phyloP scores from a whole-genome alignment of 1,140 invertebrate genomes.

The Trissolcus basalis region DNA sequence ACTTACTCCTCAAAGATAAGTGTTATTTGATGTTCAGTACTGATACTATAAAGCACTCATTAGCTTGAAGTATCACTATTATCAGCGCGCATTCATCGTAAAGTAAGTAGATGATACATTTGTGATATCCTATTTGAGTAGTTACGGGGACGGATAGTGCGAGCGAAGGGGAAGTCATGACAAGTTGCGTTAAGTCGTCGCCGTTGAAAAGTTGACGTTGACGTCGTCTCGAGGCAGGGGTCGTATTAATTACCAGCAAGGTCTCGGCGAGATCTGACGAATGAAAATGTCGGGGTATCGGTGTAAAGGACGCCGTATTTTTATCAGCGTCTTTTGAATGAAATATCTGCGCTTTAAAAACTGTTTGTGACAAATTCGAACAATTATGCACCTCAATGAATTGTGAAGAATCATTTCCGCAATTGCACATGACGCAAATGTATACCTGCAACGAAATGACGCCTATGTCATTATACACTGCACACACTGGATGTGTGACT shows the following conservation, averaged over 20 bases:
- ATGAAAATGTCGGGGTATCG: conserved; percentile 15
- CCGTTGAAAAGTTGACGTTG: conserved; percentile 37
- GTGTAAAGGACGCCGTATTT: background rate
- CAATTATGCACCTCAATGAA: conserved; percentile 25
- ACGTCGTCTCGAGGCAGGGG: conserved; percentile 12
- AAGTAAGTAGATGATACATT: conserved; percentile 53
- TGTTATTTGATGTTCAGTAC: conserved; percentile 50
- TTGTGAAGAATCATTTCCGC: conserved; percentile 43
- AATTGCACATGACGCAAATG: conserved; percentile 50
- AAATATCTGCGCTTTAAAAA: conserved; percentile 26
- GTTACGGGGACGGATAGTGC: conserved; percentile 29
- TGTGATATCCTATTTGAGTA: conserved; percentile 46
- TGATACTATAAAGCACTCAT: conserved; percentile 52
- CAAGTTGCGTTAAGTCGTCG: conserved; percentile 38
- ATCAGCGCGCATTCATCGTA: conserved; percentile 28
- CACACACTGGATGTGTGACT: conserved; percentile 31
- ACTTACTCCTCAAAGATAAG: conserved; percentile 51
- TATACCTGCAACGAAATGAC: conserved; percentile 39
- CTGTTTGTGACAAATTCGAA: conserved; percentile 41
- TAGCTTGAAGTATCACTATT: conserved; percentile 46
- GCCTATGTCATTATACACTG: conserved; percentile 22
- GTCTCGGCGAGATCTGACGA: conserved; percentile 5
- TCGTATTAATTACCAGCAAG: conserved; percentile 37
- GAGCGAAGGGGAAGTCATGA: conserved; percentile 30
- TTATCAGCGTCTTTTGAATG: conserved; percentile 26